Percentiles rank a stretch among this genome's conserved stretches.
Evolutionary conservation across 2,113 vertebrate species (phyloP).

Genomic region (Melanocharis versteri): DNA sequence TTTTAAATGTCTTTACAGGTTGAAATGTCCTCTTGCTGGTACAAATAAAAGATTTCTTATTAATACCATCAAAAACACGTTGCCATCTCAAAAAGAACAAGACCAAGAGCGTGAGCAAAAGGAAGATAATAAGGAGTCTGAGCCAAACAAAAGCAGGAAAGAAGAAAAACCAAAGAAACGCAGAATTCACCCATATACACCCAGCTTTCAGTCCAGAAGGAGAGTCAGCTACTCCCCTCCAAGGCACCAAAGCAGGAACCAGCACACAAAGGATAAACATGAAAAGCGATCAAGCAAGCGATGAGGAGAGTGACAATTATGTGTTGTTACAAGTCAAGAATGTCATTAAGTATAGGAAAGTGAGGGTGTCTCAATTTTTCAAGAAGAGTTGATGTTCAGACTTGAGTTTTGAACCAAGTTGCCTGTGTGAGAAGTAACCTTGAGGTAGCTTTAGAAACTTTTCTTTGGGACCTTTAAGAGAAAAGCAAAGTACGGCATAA

Average conservation of each 20-base stretch:
- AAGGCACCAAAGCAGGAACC: conserved; percentile 52
- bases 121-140: conserved; percentile 62
- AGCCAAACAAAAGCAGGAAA: conserved; percentile 64
- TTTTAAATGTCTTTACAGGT: conserved; percentile 75
- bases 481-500: background rate
- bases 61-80: conserved; percentile 90
- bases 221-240: conserved; percentile 67
- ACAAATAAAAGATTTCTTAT: conserved; percentile 95
- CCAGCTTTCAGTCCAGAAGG: conserved; percentile 58
- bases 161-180: conserved; percentile 69
- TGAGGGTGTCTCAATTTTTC: background rate
- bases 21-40: conserved; percentile 91
- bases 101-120: conserved; percentile 68
- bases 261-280: conserved; percentile 63
- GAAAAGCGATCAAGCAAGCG: conserved; percentile 54
- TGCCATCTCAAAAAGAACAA: conserved; percentile 78
- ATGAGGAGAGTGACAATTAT: conserved; percentile 14
- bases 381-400: background rate
- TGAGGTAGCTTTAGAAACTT: background rate
- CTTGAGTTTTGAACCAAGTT: background rate
- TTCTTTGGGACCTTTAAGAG: conserved; percentile 8
- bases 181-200: conserved; percentile 70
- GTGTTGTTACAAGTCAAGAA: background rate
- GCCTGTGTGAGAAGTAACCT: conserved; percentile 1
- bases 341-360: background rate